A percentile compares a stretch with the other conserved stretches of the same genome.
These are phyloP conservation scores for Potamilus streckersoni DNA, from an alignment of 1,140 invertebrate genomes.

Conservation along the genomic window DNA sequence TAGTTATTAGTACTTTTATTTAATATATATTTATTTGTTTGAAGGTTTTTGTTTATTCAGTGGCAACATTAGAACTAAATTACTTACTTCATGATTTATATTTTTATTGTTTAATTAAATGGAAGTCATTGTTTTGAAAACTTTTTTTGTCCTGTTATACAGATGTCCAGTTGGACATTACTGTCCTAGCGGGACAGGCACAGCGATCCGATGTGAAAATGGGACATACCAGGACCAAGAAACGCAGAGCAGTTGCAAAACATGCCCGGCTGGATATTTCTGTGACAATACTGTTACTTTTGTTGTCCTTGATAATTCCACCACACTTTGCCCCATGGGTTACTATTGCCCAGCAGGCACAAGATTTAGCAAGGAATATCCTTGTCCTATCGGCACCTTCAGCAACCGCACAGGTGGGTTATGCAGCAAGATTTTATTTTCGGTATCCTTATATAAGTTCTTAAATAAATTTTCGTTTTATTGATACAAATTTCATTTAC, in stretches of 20 bases:
- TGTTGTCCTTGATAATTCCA: slow-evolving; percentile 57
- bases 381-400: slow-evolving; percentile 63
- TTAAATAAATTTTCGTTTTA: slow-evolving; percentile 10
- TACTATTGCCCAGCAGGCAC: slow-evolving; percentile 60
- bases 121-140: not conserved
- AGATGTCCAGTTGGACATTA: slow-evolving; percentile 61
- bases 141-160: not conserved
- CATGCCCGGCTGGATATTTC: slow-evolving; percentile 60
- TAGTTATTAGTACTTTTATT: too few relatives aligned
- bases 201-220: slow-evolving; percentile 53
- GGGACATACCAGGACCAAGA: slow-evolving; percentile 60
- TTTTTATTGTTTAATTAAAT: not conserved
- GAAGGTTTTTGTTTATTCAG: too few relatives aligned
- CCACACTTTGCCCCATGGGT: slow-evolving; percentile 60
- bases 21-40: too few relatives aligned
- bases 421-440: not conserved
- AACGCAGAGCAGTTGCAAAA: slow-evolving; percentile 51
- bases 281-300: slow-evolving; percentile 61
- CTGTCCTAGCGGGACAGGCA: slow-evolving; percentile 49
- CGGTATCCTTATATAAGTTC: not conserved
- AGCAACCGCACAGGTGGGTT: slow-evolving; percentile 57
- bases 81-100: not conserved
- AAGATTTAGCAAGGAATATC: slow-evolving; percentile 51
- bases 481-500: not conserved
- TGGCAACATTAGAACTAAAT: not conserved